Conservation (phyloP, 1,140 invertebrate genomes). For the Eubasilissa regina region DNA sequence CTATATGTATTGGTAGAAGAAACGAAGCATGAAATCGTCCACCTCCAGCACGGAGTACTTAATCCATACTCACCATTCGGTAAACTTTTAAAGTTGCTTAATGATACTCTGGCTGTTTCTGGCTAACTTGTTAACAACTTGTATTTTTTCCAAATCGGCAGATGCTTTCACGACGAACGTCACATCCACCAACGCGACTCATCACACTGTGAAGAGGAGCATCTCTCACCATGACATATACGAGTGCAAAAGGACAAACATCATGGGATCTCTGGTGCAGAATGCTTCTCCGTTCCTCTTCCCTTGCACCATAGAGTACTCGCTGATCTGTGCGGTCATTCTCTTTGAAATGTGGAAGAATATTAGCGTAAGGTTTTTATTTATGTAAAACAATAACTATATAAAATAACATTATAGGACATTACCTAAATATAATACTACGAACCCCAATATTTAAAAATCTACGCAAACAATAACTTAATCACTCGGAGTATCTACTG, state of each 20-base stretch:
- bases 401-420: too few relatives aligned
- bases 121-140: not conserved
- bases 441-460: too few relatives aligned
- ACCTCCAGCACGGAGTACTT: conserved; percentile 24
- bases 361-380: conserved; percentile 62
- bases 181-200: not conserved
- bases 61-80: not conserved
- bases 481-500: too few relatives aligned
- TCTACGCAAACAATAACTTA: too few relatives aligned
- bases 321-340: conserved; percentile 87
- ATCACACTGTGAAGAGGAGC: not conserved
- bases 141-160: not conserved
- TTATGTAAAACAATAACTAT: too few relatives aligned
- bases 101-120: not conserved
- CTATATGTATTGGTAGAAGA: conserved; percentile 86
- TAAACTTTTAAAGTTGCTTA: not conserved
- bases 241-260: conserved; percentile 72
- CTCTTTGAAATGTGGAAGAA: conserved; percentile 89
- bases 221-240: conserved; percentile 55
- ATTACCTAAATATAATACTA: too few relatives aligned
- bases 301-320: conserved; percentile 93
- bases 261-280: conserved; percentile 81
- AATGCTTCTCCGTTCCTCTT: conserved; percentile 90
- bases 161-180: not conserved
- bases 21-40: conserved; percentile 82